Evolutionary conservation across 1,140 invertebrate species (phyloP).

Genomic region (Hylyphantes graminicola): DNA sequence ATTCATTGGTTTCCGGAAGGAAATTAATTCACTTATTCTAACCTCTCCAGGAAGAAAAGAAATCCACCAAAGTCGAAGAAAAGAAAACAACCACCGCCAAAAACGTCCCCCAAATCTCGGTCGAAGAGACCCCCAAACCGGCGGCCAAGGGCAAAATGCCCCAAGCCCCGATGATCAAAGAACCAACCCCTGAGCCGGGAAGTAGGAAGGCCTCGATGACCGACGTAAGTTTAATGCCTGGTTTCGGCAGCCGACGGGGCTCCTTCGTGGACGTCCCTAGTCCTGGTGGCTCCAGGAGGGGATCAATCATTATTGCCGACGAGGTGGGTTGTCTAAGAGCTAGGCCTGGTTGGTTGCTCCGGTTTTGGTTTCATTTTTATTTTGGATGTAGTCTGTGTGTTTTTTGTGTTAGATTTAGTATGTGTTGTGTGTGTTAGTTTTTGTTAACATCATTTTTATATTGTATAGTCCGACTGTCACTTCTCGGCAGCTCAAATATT

Average conservation of each 20-base stretch:
- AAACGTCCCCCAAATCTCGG: conserved; percentile 47
- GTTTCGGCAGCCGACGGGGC: conserved; percentile 68
- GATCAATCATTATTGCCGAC: conserved; percentile 78
- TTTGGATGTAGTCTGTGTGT: no score
- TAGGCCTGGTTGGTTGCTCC: conserved; percentile 43
- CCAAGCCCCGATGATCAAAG: conserved; percentile 59
- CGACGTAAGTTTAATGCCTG: conserved; percentile 66
- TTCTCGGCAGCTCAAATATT: no score
- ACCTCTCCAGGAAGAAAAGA: conserved; percentile 43
- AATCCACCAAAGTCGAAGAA: conserved; percentile 62
- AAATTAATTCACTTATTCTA: no score
- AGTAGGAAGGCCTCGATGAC: conserved; percentile 75
- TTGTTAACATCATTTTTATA: no score
- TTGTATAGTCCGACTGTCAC: no score
- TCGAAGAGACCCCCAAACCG: conserved; percentile 54
- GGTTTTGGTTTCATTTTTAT: neutral
- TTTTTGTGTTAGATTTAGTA: no score
- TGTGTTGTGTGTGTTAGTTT: no score
- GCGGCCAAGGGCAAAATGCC: conserved; percentile 31
- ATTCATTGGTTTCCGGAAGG: no score
- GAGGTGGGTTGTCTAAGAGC: conserved; percentile 77
- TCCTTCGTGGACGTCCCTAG: conserved; percentile 75
- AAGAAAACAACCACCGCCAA: conserved; percentile 62
- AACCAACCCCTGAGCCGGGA: conserved; percentile 62
- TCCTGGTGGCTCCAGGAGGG: conserved; percentile 59